Conservation (phyloP, 2,888 invertebrate genomes). For the Caenorhabditis sp. region DNA sequence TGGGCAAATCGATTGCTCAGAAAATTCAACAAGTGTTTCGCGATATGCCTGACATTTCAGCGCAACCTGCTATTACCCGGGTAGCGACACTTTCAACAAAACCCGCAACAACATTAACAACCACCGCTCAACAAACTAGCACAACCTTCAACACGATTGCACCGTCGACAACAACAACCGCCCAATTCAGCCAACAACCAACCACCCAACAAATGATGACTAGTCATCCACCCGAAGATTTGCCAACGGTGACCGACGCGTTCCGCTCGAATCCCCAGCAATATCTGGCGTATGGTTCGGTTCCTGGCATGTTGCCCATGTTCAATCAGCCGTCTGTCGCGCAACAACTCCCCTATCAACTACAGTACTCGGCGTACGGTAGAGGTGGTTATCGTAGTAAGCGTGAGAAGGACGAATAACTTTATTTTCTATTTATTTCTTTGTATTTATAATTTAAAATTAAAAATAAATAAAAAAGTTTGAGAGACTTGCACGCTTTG, state of each 20-base stretch:
- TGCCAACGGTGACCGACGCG: conserved; percentile 31
- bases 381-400: no score
- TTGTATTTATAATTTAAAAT: no score
- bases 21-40: conserved; percentile 22
- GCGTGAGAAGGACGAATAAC: no score
- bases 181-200: neutral
- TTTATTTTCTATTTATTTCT: no score
- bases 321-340: neutral
- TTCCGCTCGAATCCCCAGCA: conserved; percentile 8
- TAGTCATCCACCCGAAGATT: conserved; percentile 38
- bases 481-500: no score
- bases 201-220: no score
- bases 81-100: neutral
- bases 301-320: conserved; percentile 25
- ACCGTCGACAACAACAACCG: neutral
- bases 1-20: conserved; percentile 37
- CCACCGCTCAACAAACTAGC: neutral
- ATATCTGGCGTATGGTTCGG: conserved; percentile 13
- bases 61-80: neutral
- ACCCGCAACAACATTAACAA: neutral
- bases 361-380: no score
- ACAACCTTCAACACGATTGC: neutral
- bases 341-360: no score
- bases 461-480: no score
- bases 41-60: neutral